Conservation (phyloP, 2,797 vertebrate species). For the Smutsia temminckii region DNA sequence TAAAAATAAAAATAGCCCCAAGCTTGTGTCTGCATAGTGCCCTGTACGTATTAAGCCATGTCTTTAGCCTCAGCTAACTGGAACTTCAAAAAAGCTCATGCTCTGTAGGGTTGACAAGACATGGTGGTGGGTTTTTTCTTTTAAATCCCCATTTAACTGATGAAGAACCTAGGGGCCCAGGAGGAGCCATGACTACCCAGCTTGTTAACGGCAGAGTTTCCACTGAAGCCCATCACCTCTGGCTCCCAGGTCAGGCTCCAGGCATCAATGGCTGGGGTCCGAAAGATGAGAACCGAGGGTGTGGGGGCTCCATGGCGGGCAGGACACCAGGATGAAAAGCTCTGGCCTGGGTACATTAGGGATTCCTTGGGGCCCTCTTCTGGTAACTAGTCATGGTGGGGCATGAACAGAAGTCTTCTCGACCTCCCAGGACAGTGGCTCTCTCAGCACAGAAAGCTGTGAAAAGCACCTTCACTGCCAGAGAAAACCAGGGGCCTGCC, state of each 20-base stretch:
- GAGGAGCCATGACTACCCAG: neutral
- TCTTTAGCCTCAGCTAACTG: neutral
- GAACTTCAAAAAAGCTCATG: neutral
- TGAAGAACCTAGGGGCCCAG: neutral
- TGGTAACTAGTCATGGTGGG: rapidly evolving
- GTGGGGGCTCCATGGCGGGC: rapidly evolving
- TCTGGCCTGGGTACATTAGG: rapidly evolving
- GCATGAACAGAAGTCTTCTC: neutral
- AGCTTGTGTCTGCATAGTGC: no score
- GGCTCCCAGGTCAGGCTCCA: neutral
- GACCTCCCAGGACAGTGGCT: neutral
- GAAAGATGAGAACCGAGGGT: neutral
- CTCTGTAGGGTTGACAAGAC: neutral
- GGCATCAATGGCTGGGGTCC: neutral
- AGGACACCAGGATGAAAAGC: neutral
- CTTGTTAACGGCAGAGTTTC: neutral
- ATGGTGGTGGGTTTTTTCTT: neutral
- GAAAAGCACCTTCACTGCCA: neutral
- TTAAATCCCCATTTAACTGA: neutral
- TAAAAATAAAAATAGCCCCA: neutral
- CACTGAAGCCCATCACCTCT: neutral
- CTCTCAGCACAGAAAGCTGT: neutral
- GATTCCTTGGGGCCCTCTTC: neutral
- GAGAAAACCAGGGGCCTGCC: constrained; percentile 28
- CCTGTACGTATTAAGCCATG: neutral